phyloP scores from a whole-genome alignment of 1,140 invertebrate genomes.

The Megathymus violae region DNA sequence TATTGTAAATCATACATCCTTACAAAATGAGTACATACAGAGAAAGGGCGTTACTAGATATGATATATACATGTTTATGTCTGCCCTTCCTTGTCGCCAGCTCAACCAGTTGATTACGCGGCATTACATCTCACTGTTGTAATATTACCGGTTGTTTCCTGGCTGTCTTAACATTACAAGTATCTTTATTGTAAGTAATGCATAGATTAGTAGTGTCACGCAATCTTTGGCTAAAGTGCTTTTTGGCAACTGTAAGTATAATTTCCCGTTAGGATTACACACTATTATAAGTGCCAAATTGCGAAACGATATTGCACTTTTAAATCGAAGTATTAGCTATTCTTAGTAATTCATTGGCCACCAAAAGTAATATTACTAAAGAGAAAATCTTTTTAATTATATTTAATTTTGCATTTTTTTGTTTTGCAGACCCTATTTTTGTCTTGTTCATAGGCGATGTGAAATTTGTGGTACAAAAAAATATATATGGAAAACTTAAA shows the following conservation, averaged over 20 bases:
- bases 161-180: constrained; percentile 26
- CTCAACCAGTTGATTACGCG: constrained; percentile 48
- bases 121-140: constrained; percentile 37
- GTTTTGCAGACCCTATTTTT: no score
- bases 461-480: no score
- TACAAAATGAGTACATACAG: constrained; percentile 41
- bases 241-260: constrained; percentile 26
- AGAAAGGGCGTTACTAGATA: constrained; percentile 48
- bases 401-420: no score
- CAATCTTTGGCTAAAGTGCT: constrained; percentile 32
- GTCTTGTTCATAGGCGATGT: no score
- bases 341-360: background rate
- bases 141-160: constrained; percentile 34
- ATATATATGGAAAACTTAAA: no score
- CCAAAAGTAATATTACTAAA: no score
- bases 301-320: constrained; percentile 10
- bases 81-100: constrained; percentile 48
- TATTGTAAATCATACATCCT: constrained; percentile 32
- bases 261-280: constrained; percentile 17
- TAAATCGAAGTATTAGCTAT: background rate
- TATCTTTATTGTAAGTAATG: constrained; percentile 22
- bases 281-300: constrained; percentile 23
- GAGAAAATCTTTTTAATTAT: no score
- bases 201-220: constrained; percentile 30
- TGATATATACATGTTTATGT: constrained; percentile 27